Conservation (phyloP, 2,797 vertebrate genomes). For the Darevskia mixta region DNA sequence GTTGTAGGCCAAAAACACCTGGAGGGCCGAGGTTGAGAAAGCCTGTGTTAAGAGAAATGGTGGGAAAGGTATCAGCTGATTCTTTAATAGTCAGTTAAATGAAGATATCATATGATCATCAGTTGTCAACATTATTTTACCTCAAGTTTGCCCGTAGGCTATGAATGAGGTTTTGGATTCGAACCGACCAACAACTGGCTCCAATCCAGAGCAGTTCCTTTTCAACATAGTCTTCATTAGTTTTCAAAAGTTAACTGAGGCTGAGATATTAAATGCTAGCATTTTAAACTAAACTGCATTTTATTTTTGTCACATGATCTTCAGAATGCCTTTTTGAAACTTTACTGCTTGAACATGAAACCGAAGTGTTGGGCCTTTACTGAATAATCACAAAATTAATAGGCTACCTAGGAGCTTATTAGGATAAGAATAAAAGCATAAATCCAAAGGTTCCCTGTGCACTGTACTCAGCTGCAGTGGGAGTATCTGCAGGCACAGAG, state of each 20-base stretch:
- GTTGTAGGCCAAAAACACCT: no score
- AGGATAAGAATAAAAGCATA: background rate
- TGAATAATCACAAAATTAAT: background rate
- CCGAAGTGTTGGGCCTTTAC: background rate
- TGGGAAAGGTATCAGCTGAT: background rate
- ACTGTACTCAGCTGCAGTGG: background rate
- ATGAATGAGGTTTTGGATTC: background rate
- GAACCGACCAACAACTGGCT: background rate
- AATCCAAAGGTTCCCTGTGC: background rate
- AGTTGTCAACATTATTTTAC: background rate
- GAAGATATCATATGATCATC: conserved; percentile 2
- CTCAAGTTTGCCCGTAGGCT: background rate
- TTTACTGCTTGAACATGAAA: background rate
- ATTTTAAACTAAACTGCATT: background rate
- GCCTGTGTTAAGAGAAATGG: no score
- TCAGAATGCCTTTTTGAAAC: background rate
- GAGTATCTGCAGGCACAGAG: background rate
- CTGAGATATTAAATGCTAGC: background rate
- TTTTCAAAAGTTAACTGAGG: background rate
- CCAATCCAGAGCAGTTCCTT: background rate
- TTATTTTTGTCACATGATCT: background rate
- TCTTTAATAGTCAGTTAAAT: background rate
- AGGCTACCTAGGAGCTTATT: no score
- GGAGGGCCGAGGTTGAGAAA: no score
- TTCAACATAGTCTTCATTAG: background rate